Evolutionary conservation across 2,113 vertebrate species (phyloP).

Genomic region (Hiodon alosoides): DNA sequence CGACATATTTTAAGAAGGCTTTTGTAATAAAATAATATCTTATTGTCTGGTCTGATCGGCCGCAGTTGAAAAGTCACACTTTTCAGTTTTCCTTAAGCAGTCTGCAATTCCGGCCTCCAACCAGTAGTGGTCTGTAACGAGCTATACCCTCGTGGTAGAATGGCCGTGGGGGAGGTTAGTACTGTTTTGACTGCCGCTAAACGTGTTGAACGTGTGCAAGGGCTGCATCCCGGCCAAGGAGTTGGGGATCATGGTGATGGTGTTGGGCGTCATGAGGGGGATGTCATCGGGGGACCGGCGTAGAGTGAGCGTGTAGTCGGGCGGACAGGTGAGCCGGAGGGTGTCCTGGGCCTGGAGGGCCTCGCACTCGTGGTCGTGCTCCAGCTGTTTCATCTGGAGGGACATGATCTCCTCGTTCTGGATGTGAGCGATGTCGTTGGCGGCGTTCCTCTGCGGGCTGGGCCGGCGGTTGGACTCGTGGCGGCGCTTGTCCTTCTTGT

Average conservation of each 20-base stretch:
- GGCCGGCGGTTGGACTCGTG: slow-evolving; percentile 82
- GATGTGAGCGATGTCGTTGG: slow-evolving; percentile 80
- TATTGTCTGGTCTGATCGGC: slow-evolving; percentile 58
- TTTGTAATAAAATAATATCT: slow-evolving; percentile 66
- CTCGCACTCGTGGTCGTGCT: slow-evolving; percentile 84
- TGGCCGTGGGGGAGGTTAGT: slow-evolving; percentile 89
- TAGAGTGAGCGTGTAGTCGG: slow-evolving; percentile 76
- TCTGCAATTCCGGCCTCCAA: slow-evolving; percentile 13
- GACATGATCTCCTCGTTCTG: slow-evolving; percentile 90
- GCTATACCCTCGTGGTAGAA: slow-evolving; percentile 94
- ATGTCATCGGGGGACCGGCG: slow-evolving; percentile 76
- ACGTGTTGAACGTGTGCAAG: slow-evolving; percentile 88
- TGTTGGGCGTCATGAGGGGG: slow-evolving; percentile 80
- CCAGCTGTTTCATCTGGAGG: slow-evolving; percentile 88
- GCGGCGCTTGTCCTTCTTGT: slow-evolving; percentile 91
- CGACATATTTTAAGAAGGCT: slow-evolving; percentile 57
- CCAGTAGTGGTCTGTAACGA: slow-evolving; percentile 31
- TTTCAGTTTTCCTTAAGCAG: slow-evolving; percentile 27
- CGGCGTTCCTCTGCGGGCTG: slow-evolving; percentile 74
- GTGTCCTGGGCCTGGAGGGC: slow-evolving; percentile 77
- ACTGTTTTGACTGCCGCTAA: slow-evolving; percentile 87
- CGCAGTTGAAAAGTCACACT: slow-evolving; percentile 41
- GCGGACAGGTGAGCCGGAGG: slow-evolving; percentile 75
- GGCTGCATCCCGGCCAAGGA: slow-evolving; percentile 85
- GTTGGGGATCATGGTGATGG: slow-evolving; percentile 93